Evolutionary conservation across 2,888 invertebrate genomes (phyloP).

Genomic region (Cancer borealis): DNA sequence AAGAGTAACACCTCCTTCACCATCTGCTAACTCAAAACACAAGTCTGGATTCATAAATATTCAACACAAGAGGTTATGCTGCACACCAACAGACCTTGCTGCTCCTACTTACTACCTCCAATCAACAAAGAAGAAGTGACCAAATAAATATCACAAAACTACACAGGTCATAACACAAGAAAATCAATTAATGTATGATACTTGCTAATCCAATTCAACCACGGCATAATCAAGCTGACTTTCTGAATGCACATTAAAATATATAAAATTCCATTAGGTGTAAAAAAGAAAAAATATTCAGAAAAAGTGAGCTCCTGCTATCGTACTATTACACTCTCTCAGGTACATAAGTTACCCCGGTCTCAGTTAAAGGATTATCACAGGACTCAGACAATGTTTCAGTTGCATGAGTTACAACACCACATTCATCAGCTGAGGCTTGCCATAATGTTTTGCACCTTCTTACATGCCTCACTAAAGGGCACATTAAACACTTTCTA

Average conservation of each 20-base stretch:
- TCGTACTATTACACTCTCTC: conserved; percentile 75
- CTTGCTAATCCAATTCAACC: not conserved
- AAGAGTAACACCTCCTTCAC: conserved; percentile 23
- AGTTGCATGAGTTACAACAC: conserved; percentile 62
- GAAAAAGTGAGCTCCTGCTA: conserved; percentile 64
- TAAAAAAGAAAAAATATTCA: conserved; percentile 45
- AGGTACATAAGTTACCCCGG: conserved; percentile 75
- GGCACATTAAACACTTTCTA: conserved; percentile 63
- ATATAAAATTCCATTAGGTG: conserved; percentile 26
- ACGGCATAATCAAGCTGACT: conserved; percentile 5
- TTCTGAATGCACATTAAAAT: not conserved
- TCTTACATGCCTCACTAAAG: conserved; percentile 69
- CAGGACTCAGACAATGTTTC: conserved; percentile 76
- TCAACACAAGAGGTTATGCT: conserved; percentile 12
- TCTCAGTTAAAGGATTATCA: conserved; percentile 72
- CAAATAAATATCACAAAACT: conserved; percentile 36
- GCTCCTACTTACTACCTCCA: conserved; percentile 16
- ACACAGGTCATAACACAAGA: not conserved
- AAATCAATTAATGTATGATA: not conserved
- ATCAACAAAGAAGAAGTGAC: not conserved
- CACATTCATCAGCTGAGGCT: conserved; percentile 73
- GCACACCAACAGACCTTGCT: conserved; percentile 22
- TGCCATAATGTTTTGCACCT: conserved; percentile 73
- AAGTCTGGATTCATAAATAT: conserved; percentile 27
- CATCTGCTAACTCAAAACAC: conserved; percentile 35